phyloP scores from a whole-genome alignment of 2,797 vertebrate genomes.

The Phaenicophaeus curvirostris region DNA sequence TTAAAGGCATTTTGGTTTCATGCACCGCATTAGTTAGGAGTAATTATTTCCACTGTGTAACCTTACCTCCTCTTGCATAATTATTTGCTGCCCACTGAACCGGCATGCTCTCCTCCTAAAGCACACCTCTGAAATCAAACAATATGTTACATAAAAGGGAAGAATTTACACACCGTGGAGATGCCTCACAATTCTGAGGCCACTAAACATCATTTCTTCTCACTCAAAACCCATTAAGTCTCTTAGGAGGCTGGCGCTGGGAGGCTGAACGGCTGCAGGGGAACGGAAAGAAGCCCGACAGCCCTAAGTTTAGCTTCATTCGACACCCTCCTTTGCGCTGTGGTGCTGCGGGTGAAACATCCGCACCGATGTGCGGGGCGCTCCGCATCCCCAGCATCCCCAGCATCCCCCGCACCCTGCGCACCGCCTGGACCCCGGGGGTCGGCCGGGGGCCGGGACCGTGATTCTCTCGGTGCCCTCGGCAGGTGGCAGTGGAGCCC shows the following conservation, averaged over 20 bases:
- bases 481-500: conserved; percentile 73
- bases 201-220: background rate
- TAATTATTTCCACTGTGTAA: background rate
- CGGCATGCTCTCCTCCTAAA: rapidly evolving
- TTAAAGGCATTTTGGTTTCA: background rate
- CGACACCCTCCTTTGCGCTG: background rate
- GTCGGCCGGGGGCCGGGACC: background rate
- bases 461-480: conserved; percentile 61
- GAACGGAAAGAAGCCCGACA: background rate
- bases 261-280: background rate
- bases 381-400: background rate
- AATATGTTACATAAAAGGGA: background rate
- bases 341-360: background rate
- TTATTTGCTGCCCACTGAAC: background rate
- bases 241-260: background rate
- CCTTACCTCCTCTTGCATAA: background rate
- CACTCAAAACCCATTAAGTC: background rate
- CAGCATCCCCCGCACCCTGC: background rate
- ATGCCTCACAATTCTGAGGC: background rate
- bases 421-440: rapidly evolving
- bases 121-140: background rate
- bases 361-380: rapidly evolving
- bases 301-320: background rate
- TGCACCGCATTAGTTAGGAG: background rate
- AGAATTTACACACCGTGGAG: background rate